Evolutionary conservation across 2,113 vertebrate genomes (phyloP).

Genomic region (Larimichthys polyactis): DNA sequence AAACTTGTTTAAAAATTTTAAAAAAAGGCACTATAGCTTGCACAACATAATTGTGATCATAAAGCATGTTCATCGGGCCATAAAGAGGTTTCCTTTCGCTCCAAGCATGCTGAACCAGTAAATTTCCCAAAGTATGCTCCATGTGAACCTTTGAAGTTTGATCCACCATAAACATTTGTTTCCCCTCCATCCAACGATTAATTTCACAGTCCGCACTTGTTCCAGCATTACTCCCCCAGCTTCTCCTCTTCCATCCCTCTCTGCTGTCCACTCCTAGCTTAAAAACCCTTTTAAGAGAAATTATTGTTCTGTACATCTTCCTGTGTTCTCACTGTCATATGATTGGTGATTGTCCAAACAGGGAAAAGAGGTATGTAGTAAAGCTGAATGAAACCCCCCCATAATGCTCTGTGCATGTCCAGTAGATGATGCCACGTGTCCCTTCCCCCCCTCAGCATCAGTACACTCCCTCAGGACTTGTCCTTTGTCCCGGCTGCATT

Average conservation of each 20-base stretch:
- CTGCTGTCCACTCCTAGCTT: constrained; percentile 69
- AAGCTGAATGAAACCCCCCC: constrained; percentile 84
- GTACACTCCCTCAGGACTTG: constrained; percentile 42
- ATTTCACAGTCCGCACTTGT: constrained; percentile 77
- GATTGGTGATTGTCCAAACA: constrained; percentile 96
- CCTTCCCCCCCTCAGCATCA: constrained; percentile 73
- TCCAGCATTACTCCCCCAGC: constrained; percentile 76
- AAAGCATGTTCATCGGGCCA: constrained; percentile 83
- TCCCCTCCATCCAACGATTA: constrained; percentile 76
- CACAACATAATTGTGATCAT: constrained; percentile 79
- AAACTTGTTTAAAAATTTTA: constrained; percentile 37
- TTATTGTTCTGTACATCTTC: constrained; percentile 87
- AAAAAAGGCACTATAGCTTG: constrained; percentile 71
- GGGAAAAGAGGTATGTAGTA: constrained; percentile 99
- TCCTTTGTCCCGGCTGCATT: constrained; percentile 64
- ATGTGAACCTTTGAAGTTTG: constrained; percentile 78
- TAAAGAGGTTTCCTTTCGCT: constrained; percentile 74
- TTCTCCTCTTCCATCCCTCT: constrained; percentile 77
- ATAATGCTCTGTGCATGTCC: constrained; percentile 94
- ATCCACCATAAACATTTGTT: constrained; percentile 79
- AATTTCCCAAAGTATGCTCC: constrained; percentile 78
- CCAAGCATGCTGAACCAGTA: constrained; percentile 80
- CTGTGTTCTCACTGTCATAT: constrained; percentile 96
- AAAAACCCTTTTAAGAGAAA: constrained; percentile 74
- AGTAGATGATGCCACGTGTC: constrained; percentile 79